Conservation (phyloP, 2,113 vertebrate species). For the Proterorhinus semilunaris region DNA sequence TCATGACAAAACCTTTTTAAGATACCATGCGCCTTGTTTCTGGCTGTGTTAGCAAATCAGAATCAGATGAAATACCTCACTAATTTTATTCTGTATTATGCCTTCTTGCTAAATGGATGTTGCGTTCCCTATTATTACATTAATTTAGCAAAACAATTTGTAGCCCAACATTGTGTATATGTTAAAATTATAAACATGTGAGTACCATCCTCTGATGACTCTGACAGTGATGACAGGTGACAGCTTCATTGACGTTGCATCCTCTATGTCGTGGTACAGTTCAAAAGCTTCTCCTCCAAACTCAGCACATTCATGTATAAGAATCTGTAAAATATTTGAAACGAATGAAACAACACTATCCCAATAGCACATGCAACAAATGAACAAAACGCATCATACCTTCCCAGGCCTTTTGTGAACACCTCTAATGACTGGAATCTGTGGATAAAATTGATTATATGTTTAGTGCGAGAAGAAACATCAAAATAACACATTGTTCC, state of each 20-base stretch:
- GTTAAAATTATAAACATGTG: background rate
- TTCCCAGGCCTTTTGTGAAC: constrained; percentile 91
- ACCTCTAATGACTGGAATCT: constrained; percentile 58
- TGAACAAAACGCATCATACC: constrained; percentile 67
- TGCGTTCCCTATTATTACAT: too few relatives aligned
- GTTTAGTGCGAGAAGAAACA: background rate
- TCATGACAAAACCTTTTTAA: too few relatives aligned
- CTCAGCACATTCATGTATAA: constrained; percentile 79
- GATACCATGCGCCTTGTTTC: too few relatives aligned
- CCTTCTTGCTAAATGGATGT: too few relatives aligned
- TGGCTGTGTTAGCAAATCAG: too few relatives aligned
- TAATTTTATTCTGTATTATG: too few relatives aligned
- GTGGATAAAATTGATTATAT: background rate
- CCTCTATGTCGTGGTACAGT: constrained; percentile 79
- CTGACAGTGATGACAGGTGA: constrained; percentile 84
- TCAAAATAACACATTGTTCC: background rate
- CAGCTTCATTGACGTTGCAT: constrained; percentile 83
- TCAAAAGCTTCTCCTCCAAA: constrained; percentile 77
- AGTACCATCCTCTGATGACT: constrained; percentile 92
- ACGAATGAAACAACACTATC: background rate
- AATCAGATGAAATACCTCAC: too few relatives aligned
- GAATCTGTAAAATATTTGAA: constrained; percentile 71
- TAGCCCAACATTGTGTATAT: background rate
- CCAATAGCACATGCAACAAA: background rate
- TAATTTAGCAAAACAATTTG: too few relatives aligned